A percentile compares a stretch with the other conserved stretches of the same genome.
These are phyloP conservation scores for Nannospalax galili DNA, from an alignment of 2,113 vertebrate species.

Conservation along the genomic window DNA sequence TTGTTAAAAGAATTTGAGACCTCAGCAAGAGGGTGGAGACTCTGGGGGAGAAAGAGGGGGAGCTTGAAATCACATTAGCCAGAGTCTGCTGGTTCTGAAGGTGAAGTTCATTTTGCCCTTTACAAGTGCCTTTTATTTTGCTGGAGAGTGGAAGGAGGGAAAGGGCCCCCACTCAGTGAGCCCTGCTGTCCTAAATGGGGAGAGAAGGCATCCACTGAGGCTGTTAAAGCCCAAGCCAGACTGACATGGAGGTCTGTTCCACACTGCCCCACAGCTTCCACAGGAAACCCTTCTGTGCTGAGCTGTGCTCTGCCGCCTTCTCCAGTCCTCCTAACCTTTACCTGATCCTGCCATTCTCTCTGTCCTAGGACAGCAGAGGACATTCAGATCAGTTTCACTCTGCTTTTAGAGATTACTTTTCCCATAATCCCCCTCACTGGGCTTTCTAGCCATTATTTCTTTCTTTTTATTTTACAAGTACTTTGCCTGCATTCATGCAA, in stretches of 20 bases:
- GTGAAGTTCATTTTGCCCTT: slow-evolving; percentile 55
- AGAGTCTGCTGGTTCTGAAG: slow-evolving; percentile 55
- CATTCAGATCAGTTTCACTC: neutral
- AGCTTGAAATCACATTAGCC: slow-evolving; percentile 63
- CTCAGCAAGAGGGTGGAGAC: slow-evolving; percentile 69
- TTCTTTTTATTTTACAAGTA: no score
- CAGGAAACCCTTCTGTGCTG: neutral
- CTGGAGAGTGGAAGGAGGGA: neutral
- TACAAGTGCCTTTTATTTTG: slow-evolving; percentile 44
- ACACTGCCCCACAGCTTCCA: no score
- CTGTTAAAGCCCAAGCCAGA: neutral
- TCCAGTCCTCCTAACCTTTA: neutral
- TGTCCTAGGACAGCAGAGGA: neutral
- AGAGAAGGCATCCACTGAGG: neutral
- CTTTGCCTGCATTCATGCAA: no score
- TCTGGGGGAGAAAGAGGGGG: neutral
- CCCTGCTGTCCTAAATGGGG: neutral
- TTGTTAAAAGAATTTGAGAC: slow-evolving; percentile 77
- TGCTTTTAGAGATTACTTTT: neutral
- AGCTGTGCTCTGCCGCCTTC: neutral
- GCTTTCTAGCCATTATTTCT: neutral
- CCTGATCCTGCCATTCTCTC: neutral
- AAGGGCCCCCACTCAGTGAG: neutral
- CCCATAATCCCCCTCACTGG: slow-evolving; percentile 3
- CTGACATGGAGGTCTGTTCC: neutral